phyloP scores from a whole-genome alignment of 2,113 vertebrate genomes.

The Hemiprocne comata region DNA sequence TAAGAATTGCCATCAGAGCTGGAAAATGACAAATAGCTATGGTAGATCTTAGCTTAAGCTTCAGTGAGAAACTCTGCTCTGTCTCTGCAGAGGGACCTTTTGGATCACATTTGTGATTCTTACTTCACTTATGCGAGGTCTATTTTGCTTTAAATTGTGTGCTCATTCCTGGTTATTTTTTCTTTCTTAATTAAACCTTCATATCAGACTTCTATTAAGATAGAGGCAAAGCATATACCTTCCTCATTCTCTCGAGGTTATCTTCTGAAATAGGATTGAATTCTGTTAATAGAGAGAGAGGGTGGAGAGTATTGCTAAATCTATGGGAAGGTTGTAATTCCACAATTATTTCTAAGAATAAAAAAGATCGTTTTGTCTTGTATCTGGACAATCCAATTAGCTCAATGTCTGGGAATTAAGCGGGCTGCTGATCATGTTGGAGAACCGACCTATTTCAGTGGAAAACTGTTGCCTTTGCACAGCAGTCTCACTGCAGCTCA shows the following conservation, averaged over 20 bases:
- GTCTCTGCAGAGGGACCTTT: not conserved
- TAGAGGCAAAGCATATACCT: slow-evolving; percentile 5
- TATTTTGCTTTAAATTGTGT: slow-evolving; percentile 24
- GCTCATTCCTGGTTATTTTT: slow-evolving; percentile 12
- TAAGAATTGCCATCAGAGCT: not conserved
- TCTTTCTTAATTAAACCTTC: slow-evolving; percentile 52
- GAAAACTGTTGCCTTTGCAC: not conserved
- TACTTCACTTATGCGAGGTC: not conserved
- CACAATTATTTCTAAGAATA: slow-evolving; percentile 23
- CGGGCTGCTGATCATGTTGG: not conserved
- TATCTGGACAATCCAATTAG: slow-evolving; percentile 48
- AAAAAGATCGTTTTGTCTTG: slow-evolving; percentile 15
- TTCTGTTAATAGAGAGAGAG: not conserved
- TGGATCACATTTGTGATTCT: not conserved
- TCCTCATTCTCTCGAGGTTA: slow-evolving; percentile 35
- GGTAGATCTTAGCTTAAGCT: not conserved
- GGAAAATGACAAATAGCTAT: not conserved
- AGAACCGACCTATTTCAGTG: not conserved
- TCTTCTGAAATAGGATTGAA: slow-evolving; percentile 33
- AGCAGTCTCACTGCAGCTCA: rapidly evolving
- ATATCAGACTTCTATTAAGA: slow-evolving; percentile 44
- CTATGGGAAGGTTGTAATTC: slow-evolving; percentile 31
- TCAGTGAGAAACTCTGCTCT: not conserved
- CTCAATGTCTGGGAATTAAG: not conserved
- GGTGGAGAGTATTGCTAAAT: not conserved